Percentiles rank a stretch among this genome's conserved stretches.
phyloP scores from a whole-genome alignment of 2,113 vertebrate genomes.

The Gymnorhina tibicen region DNA sequence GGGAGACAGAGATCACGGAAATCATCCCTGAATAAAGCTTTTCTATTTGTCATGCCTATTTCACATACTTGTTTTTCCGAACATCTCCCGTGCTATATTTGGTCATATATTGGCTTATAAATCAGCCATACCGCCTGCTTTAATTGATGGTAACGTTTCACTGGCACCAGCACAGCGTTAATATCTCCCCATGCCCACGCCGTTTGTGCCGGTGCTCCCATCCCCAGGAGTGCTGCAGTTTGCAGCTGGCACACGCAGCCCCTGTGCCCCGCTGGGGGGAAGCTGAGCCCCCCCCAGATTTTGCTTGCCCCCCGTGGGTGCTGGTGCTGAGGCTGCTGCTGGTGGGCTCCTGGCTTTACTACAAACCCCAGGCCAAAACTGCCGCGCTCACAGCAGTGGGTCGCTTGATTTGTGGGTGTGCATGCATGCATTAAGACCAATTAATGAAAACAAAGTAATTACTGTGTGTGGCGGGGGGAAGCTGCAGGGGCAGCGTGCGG shows the following conservation, averaged over 20 bases:
- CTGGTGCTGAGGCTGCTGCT: neutral
- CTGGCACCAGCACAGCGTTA: neutral
- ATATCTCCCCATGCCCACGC: neutral
- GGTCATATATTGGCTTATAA: constrained; percentile 45
- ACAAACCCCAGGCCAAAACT: neutral
- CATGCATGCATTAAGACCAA: neutral
- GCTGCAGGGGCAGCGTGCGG: neutral
- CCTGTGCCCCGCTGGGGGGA: neutral
- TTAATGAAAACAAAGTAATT: constrained; percentile 44
- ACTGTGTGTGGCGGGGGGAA: neutral
- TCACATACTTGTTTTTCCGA: constrained; percentile 9
- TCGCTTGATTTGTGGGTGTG: neutral
- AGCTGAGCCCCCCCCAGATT: neutral
- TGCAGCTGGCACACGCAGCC: neutral
- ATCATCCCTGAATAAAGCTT: constrained; percentile 22
- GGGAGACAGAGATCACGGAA: neutral
- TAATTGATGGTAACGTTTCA: constrained; percentile 30
- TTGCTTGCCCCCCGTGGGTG: accelerated
- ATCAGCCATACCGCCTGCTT: constrained; percentile 25
- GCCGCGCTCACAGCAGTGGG: neutral
- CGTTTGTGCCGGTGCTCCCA: neutral
- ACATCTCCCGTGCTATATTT: constrained; percentile 18
- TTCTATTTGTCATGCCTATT: neutral
- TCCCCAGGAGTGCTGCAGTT: neutral
- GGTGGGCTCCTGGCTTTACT: neutral